These are phyloP conservation scores for Phalacrocorax aristotelis DNA, from an alignment of 2,113 vertebrate genomes.

Conservation along the genomic window DNA sequence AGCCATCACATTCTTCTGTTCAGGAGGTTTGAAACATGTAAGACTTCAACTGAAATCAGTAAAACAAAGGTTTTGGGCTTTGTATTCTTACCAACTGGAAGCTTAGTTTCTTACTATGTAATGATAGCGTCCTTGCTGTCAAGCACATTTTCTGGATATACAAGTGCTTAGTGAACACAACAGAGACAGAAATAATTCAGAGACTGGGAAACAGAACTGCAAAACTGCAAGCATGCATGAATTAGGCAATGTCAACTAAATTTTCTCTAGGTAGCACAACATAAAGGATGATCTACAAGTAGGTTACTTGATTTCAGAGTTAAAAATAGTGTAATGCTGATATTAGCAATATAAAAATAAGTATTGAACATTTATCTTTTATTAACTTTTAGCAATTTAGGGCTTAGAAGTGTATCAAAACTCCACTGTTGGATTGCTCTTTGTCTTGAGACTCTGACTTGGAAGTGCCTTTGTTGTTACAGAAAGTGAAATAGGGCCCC, in stretches of 20 bases:
- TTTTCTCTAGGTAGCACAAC: neutral
- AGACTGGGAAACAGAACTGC: neutral
- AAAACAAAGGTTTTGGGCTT: neutral
- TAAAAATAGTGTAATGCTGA: neutral
- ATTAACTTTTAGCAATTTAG: neutral
- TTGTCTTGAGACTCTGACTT: neutral
- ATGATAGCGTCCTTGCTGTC: neutral
- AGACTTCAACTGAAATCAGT: neutral
- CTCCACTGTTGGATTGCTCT: neutral
- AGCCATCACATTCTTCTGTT: neutral
- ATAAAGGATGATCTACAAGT: neutral
- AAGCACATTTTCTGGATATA: neutral
- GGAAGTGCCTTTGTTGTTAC: neutral
- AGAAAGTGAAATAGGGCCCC: neutral
- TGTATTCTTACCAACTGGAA: neutral
- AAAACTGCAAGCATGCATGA: neutral
- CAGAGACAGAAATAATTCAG: neutral
- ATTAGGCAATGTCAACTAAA: neutral
- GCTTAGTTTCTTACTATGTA: neutral
- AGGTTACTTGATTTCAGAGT: neutral
- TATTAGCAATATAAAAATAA: neutral
- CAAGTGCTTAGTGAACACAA: neutral
- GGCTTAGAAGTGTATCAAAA: neutral
- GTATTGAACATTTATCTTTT: neutral
- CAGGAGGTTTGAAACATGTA: neutral